Evolutionary conservation across 2,888 invertebrate species (phyloP), one percentile per base, ranked within the genome.

Genomic region (Merodon equestris): DNA sequence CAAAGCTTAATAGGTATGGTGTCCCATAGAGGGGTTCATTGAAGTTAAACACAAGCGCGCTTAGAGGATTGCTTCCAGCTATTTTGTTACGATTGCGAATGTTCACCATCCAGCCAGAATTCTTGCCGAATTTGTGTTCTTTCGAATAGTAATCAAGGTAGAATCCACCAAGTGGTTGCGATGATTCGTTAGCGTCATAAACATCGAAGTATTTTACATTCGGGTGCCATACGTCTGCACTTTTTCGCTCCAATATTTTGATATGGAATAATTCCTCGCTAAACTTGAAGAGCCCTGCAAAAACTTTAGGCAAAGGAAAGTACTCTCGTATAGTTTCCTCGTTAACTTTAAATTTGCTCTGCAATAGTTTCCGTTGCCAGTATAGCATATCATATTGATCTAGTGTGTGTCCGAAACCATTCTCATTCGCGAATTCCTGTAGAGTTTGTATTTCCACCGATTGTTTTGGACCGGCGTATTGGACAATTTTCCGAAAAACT

Each of bases 381-480:
- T 94, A 98, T 1, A 94, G 92, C 50, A 98, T 90, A 88, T 98
- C 98, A 93, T 95, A 97, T 53, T 92, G 90, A 83, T 95, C 92
- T 17, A 97, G 87, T 58, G 91, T 90, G 7, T 91, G 91, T 47
- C 92, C 90, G 84, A 95, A 95, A 0, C 96, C 96, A 84, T 93
- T 90, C 58, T 93, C 92, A 0, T 84, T 84, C 0, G 96, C 95
- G 89, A 95, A 98, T 47, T 92, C 89, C 84, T 93, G 92, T 58
- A 98, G 87, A 9, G 90, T 87, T 34, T 91, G 90, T 0, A 98
- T 86, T 90, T 97, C 97, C 4, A 91, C 89, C 68, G 94, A 92
- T 86, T 97, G 96, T 54, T 93, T 92, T 0, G 94, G 93, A 70
- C 91, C 91, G 0, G 96, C 95, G 84, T 90, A 91, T 83, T 92